Base-by-base conservation (phyloP, 2,888 invertebrate genomes). In the Cyrtodaria siliqua region DNA sequence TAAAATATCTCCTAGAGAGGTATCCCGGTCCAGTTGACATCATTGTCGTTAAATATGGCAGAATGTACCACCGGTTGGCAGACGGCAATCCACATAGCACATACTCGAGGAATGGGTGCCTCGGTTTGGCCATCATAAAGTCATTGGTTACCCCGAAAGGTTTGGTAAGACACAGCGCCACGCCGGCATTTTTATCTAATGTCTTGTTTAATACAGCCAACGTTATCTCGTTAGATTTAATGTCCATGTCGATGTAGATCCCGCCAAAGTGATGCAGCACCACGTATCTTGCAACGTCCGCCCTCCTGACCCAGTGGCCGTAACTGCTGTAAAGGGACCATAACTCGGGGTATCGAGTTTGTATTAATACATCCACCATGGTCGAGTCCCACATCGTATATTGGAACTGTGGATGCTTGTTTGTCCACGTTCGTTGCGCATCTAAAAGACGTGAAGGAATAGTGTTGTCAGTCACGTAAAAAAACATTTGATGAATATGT, bases 1-100 rank as follows among this genome's bases (percentile, higher is more conserved):
- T 26, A 40, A 50, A 59, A 20, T 57, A 66, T 33, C 62, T 60
- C 1, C 50, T 26, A 23, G 69, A 44, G n/a, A 78, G 49, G 56
- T 62, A 78, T n/a, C 60, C n/a, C 47, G 79, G 79, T n/a, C 79
- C 79, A 9, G 79, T 79, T 26, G 74, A 52, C 47, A 74, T 42
- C 69, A 79, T 60, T 1, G 68, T 70, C 23, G 79, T 79, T 9
- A 74, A 6, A 44, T 66, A 79, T 2, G 79, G 79, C 4, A 74
- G 49, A 8, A 67, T 38, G 33, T 63, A 79, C 74, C 74, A 70
- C 16, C 47, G 40, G 20, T 79, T 62, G 0, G 74, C 67, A 8
- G 47, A 38, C 2, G 33, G 49, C 1, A 79, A 53, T 0, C 74
- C 74, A 55, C 74, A 67, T 1, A 79, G 9, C 3, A 79, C 67